Base-by-base conservation (phyloP, 2,113 vertebrate species). In the Aegypius monachus region DNA sequence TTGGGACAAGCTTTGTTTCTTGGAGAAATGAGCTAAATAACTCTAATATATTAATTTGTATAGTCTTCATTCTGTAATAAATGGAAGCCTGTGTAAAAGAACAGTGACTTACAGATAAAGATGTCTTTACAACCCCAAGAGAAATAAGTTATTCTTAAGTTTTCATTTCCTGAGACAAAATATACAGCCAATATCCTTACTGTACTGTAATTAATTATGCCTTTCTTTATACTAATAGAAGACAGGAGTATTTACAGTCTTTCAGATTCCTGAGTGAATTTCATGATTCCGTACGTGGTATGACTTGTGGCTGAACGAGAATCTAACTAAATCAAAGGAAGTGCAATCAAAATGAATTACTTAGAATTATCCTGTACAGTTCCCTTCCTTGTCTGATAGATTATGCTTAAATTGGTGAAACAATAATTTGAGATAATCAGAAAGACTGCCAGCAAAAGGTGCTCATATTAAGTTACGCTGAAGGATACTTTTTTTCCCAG, bases 151-250 rank as follows among this genome's bases (percentile, higher is more conserved):
- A 84, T 67, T 89, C 83, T 80, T 87, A 91, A 86, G 65, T 91
- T 91, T 90, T 95, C 67, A 85, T 94, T 94, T 94, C 52, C 52
- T 77, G 78, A 85, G 62, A 95, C 62, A 93, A 94, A 87, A 82
- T 56, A 81, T 34, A 63, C 43, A 86, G 36, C 55, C 80, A 80
- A 10, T 81, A 87, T 91, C 70, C 73, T 65, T 65, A 75, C 66
- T 86, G 38, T 80, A 38, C 20, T 70, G 45, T 72, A 88, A 90
- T 79, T 89, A 95, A 89, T 90, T 91, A 93, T 66, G 62, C 38
- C 58, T 75, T 84, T 79, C 70, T 71, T 95, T 73, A 67, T 85
- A 77, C 66, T 82, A 36, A n/a, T 42, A 58, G 29, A 77, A 91
- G 45, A 48, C 50, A 73, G n/a, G 47, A 72, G 25, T 74, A 90